Percentiles rank a stretch among this genome's conserved stretches.
phyloP scores from a whole-genome alignment of 2,113 vertebrate species.

The Garra rufa region DNA sequence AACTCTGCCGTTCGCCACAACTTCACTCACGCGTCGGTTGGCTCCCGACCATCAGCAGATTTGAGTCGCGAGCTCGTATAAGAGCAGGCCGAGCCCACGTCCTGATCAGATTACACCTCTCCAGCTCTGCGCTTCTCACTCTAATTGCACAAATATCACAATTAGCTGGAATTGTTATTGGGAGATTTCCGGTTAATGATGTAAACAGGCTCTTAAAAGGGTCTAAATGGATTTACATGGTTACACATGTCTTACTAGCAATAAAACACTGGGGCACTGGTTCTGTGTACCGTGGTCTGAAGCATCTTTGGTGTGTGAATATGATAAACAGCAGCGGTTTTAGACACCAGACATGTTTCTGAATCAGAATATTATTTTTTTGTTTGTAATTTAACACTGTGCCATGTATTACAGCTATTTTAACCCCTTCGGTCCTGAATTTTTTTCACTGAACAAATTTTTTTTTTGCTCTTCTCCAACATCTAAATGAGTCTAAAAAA shows the following conservation, averaged over 20 bases:
- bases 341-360: not conserved
- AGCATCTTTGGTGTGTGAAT: not conserved
- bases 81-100: not conserved
- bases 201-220: slow-evolving; percentile 51
- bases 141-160: slow-evolving; percentile 51
- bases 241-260: not conserved
- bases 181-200: slow-evolving; percentile 49
- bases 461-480: too few species aligned
- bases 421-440: too few species aligned
- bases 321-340: not conserved
- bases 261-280: too few species aligned
- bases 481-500: too few species aligned
- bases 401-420: not conserved
- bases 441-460: too few species aligned
- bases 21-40: slow-evolving; percentile 69
- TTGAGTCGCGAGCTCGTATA: slow-evolving; percentile 71
- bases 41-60: slow-evolving; percentile 80
- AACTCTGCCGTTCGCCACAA: slow-evolving; percentile 73
- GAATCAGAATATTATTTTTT: not conserved
- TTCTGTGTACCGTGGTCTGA: too few species aligned
- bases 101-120: slow-evolving; percentile 76
- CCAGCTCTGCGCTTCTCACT: slow-evolving; percentile 29
- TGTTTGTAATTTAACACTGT: not conserved
- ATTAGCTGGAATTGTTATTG: slow-evolving; percentile 47
- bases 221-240: slow-evolving; percentile 16